A percentile compares a stretch with the other conserved stretches of the same genome.
Conservation (phyloP, 2,797 vertebrate species). For the Salmo trutta region DNA sequence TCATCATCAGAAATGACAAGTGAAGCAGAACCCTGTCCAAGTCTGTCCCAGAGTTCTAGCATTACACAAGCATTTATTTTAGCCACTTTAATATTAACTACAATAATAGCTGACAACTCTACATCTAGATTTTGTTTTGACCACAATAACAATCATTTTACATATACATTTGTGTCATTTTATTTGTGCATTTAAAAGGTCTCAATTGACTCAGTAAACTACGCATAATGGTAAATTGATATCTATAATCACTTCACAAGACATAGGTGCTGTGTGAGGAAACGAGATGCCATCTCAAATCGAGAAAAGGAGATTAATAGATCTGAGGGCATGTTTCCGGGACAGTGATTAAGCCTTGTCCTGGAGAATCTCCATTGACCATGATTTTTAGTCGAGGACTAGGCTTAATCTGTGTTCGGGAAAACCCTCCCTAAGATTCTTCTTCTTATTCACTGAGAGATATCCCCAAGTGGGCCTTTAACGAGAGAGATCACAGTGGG, state of each 20-base stretch:
- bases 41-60: neutral
- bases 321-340: no score
- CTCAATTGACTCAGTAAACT: no score
- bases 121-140: neutral
- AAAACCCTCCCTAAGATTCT: no score
- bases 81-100: neutral
- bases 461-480: neutral
- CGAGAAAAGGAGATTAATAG: neutral
- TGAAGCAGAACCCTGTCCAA: neutral
- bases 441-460: neutral
- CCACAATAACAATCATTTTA: no score
- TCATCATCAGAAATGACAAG: constrained; percentile 1
- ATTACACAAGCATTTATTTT: neutral
- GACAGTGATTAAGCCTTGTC: no score
- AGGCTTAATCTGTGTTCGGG: no score
- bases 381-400: no score
- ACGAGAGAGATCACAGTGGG: neutral
- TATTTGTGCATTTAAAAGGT: no score
- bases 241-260: neutral
- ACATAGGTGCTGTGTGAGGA: neutral
- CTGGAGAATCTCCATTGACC: no score
- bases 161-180: no score
- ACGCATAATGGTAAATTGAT: neutral
- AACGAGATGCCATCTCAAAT: constrained; percentile 8
- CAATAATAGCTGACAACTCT: neutral